Percentiles rank a stretch among this genome's conserved stretches.
Conservation (phyloP, 2,888 invertebrate genomes). For the Operophtera brumata region DNA sequence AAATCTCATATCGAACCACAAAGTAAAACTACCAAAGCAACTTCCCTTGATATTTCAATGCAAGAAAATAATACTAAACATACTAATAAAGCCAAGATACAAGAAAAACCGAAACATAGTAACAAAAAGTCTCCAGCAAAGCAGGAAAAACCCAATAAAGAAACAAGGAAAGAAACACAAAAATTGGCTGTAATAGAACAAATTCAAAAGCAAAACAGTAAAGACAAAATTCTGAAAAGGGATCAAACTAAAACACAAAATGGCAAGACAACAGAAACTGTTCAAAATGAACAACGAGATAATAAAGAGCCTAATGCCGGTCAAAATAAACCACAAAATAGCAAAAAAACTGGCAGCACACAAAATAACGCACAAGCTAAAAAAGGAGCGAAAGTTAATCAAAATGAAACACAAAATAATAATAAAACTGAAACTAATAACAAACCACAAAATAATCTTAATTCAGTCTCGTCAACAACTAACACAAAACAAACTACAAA, state of each 20-base stretch:
- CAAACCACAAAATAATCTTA: constrained; percentile 2
- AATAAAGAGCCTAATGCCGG: constrained; percentile 6
- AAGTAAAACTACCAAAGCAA: constrained; percentile 8
- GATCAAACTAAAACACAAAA: constrained; percentile 9
- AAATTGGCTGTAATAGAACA: constrained; percentile 7
- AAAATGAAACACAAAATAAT: not conserved
- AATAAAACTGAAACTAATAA: not conserved
- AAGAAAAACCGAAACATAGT: constrained; percentile 11
- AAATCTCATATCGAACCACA: constrained; percentile 28
- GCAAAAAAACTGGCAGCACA: not conserved
- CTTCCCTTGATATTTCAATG: not conserved
- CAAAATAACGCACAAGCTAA: constrained; percentile 9
- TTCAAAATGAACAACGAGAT: constrained; percentile 11
- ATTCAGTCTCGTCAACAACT: not conserved
- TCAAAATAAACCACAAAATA: constrained; percentile 2
- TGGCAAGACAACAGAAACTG: constrained; percentile 8
- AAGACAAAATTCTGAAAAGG: constrained; percentile 5
- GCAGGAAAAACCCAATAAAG: constrained; percentile 6
- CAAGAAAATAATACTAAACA: not conserved
- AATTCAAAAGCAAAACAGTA: constrained; percentile 8
- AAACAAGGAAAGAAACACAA: not conserved
- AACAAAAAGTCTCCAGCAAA: constrained; percentile 5
- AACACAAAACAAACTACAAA: not conserved
- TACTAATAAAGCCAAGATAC: not conserved
- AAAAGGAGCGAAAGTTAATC: constrained; percentile 7